phyloP scores from a whole-genome alignment of 2,797 vertebrate genomes.

The Phalanger gymnotis region DNA sequence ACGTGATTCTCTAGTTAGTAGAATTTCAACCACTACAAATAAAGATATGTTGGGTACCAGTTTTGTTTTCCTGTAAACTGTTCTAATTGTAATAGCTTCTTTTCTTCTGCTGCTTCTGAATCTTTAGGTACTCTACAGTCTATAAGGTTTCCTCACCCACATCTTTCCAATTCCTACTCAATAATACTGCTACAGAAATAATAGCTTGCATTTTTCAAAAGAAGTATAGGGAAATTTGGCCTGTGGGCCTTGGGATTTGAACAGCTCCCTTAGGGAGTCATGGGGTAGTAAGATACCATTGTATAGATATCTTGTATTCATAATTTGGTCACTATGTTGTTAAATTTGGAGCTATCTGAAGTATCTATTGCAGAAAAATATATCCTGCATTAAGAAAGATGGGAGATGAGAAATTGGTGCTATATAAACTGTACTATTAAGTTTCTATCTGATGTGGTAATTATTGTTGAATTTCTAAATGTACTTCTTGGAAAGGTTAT shows the following conservation, averaged over 20 bases:
- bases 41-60: background rate
- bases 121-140: background rate
- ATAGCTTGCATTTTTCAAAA: background rate
- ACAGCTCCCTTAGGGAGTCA: background rate
- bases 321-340: background rate
- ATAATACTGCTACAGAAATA: background rate
- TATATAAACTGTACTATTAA: background rate
- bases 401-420: background rate
- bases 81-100: background rate
- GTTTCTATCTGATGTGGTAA: background rate
- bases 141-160: background rate
- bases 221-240: background rate
- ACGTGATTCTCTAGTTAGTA: background rate
- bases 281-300: background rate
- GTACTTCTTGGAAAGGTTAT: slow-evolving; percentile 29
- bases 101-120: background rate
- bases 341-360: slow-evolving; percentile 18
- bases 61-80: background rate
- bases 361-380: background rate
- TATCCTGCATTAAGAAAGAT: slow-evolving; percentile 7
- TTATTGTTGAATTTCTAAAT: slow-evolving; percentile 9
- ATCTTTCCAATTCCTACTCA: background rate
- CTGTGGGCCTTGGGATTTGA: background rate
- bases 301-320: background rate
- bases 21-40: background rate